Evolutionary conservation across 2,888 invertebrate species (phyloP), one percentile per base, ranked within the genome.

Genomic region (Malachius bipustulatus): DNA sequence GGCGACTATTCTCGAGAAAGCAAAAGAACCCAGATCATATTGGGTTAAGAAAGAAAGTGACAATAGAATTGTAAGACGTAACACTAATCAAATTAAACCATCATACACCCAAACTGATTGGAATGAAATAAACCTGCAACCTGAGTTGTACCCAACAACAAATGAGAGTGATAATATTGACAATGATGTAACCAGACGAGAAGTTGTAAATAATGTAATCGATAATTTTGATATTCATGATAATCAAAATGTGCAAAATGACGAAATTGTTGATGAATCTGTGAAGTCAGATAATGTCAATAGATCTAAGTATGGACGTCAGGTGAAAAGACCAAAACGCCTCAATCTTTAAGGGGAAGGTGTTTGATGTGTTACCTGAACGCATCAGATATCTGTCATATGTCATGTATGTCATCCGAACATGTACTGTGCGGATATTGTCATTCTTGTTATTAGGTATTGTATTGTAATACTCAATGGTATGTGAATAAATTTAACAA

Each of bases 1-100:
- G 38, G 44, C 42, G n/a, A 26, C 37, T 9, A 26, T 46, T n/a
- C 4, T 46, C 15, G 30, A 36, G 15, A 43, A 39, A 35, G 40
- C 39, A 14, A 36, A 34, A 9, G 39, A 39, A 34, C 39, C 42
- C 2, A 38, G 41, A 34, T 43, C 39, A 1, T 43, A 45, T 35
- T 42, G 43, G 43, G 39, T 42, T 11, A 31, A 27, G 19, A 33
- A 40, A 32, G 40, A 43, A 26, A 16, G 12, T 9, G 40, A 45
- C 34, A 30, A 35, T 16, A 38, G 24, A 42, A 38, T 40, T 14
- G 34, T 42, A 15, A 26, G 34, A 15, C 11, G 24, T 19, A 6
- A 19, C n/a, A 19, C 6, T 19, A 19, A n/a, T n/a, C 24, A 19
- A n/a, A 19, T 19, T 6, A 19, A 19, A 19, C 24, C n/a, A 6